phyloP scores from a whole-genome alignment of 2,888 invertebrate genomes.

The Protonemura montana region DNA sequence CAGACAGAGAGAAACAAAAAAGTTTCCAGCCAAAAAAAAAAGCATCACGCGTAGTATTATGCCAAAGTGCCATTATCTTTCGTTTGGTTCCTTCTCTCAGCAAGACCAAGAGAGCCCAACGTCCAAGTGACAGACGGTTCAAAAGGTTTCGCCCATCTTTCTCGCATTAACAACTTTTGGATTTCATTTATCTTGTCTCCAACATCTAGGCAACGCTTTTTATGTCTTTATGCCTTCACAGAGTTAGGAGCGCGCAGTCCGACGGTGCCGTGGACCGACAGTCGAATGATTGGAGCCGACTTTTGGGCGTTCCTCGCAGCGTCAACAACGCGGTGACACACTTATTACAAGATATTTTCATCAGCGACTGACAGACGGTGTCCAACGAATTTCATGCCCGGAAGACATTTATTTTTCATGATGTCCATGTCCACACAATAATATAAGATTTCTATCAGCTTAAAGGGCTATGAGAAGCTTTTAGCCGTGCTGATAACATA shows the following conservation, averaged over 20 bases:
- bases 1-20: neutral
- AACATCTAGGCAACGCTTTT: neutral
- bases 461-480: too few species aligned
- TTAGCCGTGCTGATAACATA: too few species aligned
- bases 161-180: conserved; percentile 46
- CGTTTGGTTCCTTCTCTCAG: conserved; percentile 40
- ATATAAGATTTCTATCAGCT: neutral
- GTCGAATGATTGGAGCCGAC: neutral
- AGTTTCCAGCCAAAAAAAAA: conserved; percentile 35
- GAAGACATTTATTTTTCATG: neutral
- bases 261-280: neutral
- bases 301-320: neutral
- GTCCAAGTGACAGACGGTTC: conserved; percentile 41
- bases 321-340: neutral
- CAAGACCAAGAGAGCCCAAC: conserved; percentile 4
- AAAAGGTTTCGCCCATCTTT: conserved; percentile 47
- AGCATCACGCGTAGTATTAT: conserved; percentile 14
- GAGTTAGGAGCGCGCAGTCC: neutral
- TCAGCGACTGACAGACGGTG: neutral
- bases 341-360: conserved; percentile 4
- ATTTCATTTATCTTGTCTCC: conserved; percentile 23
- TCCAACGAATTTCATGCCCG: neutral
- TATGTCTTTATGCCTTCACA: neutral
- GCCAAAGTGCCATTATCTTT: conserved; percentile 48
- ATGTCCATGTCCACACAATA: neutral